A percentile compares a stretch with the other conserved stretches of the same genome.
Conservation (phyloP, 2,113 vertebrate genomes). For the Daboia siamensis region DNA sequence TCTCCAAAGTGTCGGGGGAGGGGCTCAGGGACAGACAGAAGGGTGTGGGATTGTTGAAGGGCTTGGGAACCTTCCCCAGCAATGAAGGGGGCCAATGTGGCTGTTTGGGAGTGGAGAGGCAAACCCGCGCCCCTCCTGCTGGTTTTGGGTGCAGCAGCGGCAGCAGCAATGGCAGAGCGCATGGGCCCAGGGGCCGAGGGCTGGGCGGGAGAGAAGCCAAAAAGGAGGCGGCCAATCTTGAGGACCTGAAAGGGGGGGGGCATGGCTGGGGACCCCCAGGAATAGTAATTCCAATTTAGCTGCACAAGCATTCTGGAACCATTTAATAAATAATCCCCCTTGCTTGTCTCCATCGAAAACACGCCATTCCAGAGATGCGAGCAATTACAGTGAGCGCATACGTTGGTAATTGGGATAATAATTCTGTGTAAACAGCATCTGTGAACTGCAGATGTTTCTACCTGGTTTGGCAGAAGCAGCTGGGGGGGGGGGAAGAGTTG, state of each 20-base stretch:
- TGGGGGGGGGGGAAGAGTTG: too few species aligned
- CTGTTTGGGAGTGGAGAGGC: background rate
- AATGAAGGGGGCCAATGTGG: background rate
- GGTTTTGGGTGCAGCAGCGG: too few species aligned
- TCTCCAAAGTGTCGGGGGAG: background rate
- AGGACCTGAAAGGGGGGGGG: background rate
- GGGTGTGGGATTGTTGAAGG: background rate
- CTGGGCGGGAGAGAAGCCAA: background rate
- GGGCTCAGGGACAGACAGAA: background rate
- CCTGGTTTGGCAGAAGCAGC: slow-evolving; percentile 30
- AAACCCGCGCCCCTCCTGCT: fast-evolving
- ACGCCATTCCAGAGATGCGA: slow-evolving; percentile 42
- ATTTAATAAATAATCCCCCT: slow-evolving; percentile 46
- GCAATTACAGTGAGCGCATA: slow-evolving; percentile 33
- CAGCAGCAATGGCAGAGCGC: too few species aligned
- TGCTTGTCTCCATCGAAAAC: slow-evolving; percentile 53
- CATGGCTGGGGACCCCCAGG: background rate
- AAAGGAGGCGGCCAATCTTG: too few species aligned
- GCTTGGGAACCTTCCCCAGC: background rate
- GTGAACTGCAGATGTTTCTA: slow-evolving; percentile 64
- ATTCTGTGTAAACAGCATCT: slow-evolving; percentile 63
- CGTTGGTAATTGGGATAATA: slow-evolving; percentile 60
- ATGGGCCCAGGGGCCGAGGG: background rate
- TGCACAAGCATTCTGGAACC: background rate
- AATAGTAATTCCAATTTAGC: background rate